Evolutionary conservation across 2,797 vertebrate genomes (phyloP), one percentile per base, ranked within the genome.

Genomic region (Lagothrix lagotricha): DNA sequence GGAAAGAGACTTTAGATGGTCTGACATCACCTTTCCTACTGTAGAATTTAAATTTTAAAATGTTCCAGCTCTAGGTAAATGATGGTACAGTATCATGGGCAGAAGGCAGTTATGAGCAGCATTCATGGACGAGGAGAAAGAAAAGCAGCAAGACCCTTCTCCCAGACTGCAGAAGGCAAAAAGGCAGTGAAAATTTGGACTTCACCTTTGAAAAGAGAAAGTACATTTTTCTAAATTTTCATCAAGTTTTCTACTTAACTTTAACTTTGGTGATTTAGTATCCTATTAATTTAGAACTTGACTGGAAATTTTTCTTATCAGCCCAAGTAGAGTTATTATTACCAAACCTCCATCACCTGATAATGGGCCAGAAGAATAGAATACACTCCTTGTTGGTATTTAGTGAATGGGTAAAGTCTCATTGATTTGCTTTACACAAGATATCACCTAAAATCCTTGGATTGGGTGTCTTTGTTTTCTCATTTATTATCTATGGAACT

Each of bases 151-250:
- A 77, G 57, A 93, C 15, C 17, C 6, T 88, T 12, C 30, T 17
- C 41, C 6, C 3, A 83, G 44, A 14, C 24, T 85, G 48, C 1
- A 13, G 22, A n/a, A 44, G 19, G 14, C 50, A 70, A 79, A 67
- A 93, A 90, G 30, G 58, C 20, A 28, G 2, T 33, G 7, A 14
- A 61, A 33, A 83, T 17, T 46, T 39, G 13, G 26, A 7, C 4
- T 85, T 86, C 58, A 61, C 2, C 28, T 92, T 44, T 17, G 36
- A 87, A 94, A 58, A 54, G 26, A 80, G 8, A 89, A 91, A 41
- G 39, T 85, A 96, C 3, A 11, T 79, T 90, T 83, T 11, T 96
- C n/a, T 86, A 84, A 72, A 57, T 87, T 91, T 89, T 92, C n/a
- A 33, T 90, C 4, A 46, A 64, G 2, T 83, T 94, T 90, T 91